Base-by-base conservation (phyloP, 2,113 vertebrate species). In the Echinops telfairi region DNA sequence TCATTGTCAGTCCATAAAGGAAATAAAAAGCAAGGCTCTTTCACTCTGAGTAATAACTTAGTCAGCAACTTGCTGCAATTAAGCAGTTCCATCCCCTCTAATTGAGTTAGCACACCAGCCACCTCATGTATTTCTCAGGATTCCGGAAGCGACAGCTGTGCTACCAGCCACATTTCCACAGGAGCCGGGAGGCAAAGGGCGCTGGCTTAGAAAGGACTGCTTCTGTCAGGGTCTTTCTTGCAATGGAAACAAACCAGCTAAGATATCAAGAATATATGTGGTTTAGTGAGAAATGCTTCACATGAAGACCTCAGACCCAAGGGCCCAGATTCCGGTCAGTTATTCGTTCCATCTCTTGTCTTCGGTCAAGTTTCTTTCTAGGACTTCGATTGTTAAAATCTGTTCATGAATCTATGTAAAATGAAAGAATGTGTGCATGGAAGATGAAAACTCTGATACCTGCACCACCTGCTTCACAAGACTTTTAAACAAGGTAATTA, bases 401-500 rank as follows among this genome's bases (percentile, higher is more conserved):
- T n/a, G 27, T 85, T 95, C 73, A 82, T 91, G 90, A 87, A 57
- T 92, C 91, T 91, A 86, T 92, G 12, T 58, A 73, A 96, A 73
- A 10, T 73, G 58, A 92, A 31, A 79, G 60, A 80, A 43, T 87
- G 68, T 38, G 71, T 75, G 57, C 22, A 31, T 91, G 36, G 75
- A 92, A 92, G 66, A 68, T 43, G 66, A 87, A 5, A 57, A 79
- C 84, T 22, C 15, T 89, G 87, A 93, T 89, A 77, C 89, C 83
- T 95, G 71, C 10, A 86, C 87, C 82, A 91, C 78, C 82, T 89
- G 90, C 58, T 93, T 94, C 78, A 80, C 79, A 89, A 80, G 84
- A 75, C 82, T 85, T 94, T 95, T 94, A 94, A 95, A 68, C 70
- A 92, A 93, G 58, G 58, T 90, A 83, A 95, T 95, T 93, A 93